Base-by-base conservation (phyloP, 1,140 invertebrate genomes). In the Choristoneura fumiferana region DNA sequence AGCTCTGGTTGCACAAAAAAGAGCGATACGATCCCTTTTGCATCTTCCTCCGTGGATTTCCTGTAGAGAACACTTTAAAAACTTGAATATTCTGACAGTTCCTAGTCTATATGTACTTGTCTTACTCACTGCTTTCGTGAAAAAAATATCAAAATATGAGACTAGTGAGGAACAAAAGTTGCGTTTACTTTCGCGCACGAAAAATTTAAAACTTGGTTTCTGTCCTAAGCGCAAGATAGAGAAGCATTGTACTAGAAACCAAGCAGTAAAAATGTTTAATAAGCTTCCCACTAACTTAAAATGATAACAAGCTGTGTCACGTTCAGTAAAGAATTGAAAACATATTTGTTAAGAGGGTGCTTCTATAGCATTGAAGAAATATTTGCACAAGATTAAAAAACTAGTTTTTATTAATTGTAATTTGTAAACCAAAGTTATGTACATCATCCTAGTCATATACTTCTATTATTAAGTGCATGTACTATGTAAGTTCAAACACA, bases 81-180 rank as follows among this genome's bases (percentile, higher is more conserved):
- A 36, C 4, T 14, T 35, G n/a, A 10, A 15, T 4, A 15, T 54
- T 6, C 12, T 54, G 4, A 54, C 52, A 15, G 29, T 54, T 12
- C 52, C 52, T 8, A 14, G 29, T n/a, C 14, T 54, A 14, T 54
- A 54, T 12, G 13, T 54, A n/a, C 14, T 54, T 29, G 52, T 35
- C 1, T 14, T 54, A n/a, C 33, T 54, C 8, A 35, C 33, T 8
- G 52, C n/a, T 1, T 38, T 38, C 10, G 37, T 38, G 13, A 38
- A 38, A 13, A n/a, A n/a, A 1, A 9, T 38, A 13, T 5, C n/a
- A 4, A 38, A 38, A 4, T 13, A 38, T 13, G 37, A 38, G 13
- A 38, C 10, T 13, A 38, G 4, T 12, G 13, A 13, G n/a, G 37
- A 38, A 13, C 37, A 13, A 38, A n/a, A 38, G 13, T 12, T n/a